Conservation (phyloP, 2,888 invertebrate genomes). For the Hofmannophila pseudospretella region DNA sequence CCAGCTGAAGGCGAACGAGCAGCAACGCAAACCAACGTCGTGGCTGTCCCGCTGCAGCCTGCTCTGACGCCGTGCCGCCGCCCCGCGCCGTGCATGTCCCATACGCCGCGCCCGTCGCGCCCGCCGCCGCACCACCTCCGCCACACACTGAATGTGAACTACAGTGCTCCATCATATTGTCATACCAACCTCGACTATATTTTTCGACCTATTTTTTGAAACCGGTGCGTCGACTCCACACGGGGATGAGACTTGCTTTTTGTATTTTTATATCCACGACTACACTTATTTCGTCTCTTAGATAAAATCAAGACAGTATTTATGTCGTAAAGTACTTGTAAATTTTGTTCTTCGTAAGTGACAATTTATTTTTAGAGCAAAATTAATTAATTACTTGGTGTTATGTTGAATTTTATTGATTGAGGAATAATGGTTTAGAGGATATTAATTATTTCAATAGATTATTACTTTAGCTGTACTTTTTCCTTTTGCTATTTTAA, state of each 20-base stretch:
- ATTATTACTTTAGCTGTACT: conserved; percentile 70
- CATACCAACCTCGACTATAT: conserved; percentile 46
- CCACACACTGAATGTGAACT: too few relatives aligned
- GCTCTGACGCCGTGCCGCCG: conserved; percentile 83
- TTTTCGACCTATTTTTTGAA: conserved; percentile 61
- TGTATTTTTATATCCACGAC: conserved; percentile 74
- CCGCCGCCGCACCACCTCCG: conserved; percentile 7
- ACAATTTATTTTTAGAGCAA: conserved; percentile 52
- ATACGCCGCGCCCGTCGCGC: conserved; percentile 10
- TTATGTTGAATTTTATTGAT: conserved; percentile 41
- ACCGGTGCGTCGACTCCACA: conserved; percentile 51
- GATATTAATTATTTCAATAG: conserved; percentile 70
- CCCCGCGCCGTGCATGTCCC: conserved; percentile 10
- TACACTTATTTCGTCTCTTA: conserved; percentile 42
- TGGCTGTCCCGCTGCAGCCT: conserved; percentile 92
- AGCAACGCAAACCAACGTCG: conserved; percentile 87
- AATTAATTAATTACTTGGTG: conserved; percentile 61
- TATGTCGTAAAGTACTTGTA: conserved; percentile 53
- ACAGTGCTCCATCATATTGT: background rate
- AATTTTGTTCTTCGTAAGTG: conserved; percentile 51
- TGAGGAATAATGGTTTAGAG: conserved; percentile 55
- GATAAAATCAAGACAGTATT: conserved; percentile 59
- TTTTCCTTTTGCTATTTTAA: conserved; percentile 70
- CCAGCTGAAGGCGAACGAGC: conserved; percentile 87
- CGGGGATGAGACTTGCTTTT: conserved; percentile 67